A percentile compares a stretch with the other conserved stretches of the same genome.
Evolutionary conservation across 2,797 vertebrate genomes (phyloP).

Genomic region (Austrolebias charrua): DNA sequence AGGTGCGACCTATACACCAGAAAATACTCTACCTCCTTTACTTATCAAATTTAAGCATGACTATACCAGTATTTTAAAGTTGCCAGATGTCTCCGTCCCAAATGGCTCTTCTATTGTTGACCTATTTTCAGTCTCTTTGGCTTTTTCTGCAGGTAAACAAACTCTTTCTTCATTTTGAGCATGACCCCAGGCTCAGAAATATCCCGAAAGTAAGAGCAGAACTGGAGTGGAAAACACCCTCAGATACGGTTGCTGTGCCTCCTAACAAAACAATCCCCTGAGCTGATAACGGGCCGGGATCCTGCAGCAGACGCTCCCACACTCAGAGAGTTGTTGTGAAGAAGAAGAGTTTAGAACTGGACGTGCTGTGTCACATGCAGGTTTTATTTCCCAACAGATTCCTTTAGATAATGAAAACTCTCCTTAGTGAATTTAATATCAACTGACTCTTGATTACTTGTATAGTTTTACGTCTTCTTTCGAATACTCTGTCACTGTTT

Average conservation of each 20-base stretch:
- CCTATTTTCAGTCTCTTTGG: no score
- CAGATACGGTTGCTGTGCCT: conserved; percentile 60
- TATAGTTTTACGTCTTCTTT: no score
- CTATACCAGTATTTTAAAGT: no score
- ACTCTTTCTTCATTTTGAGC: no score
- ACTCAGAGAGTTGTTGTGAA: conserved; percentile 18
- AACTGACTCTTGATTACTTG: no score
- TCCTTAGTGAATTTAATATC: conserved; percentile 7
- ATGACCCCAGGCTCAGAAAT: conserved; percentile 25
- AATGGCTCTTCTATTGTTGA: no score
- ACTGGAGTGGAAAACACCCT: conserved; percentile 60
- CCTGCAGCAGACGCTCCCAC: conserved; percentile 34
- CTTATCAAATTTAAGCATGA: no score
- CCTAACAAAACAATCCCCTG: conserved; percentile 52
- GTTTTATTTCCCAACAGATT: neutral
- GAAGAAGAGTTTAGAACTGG: neutral
- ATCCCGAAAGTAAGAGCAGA: conserved; percentile 47
- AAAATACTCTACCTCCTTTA: no score
- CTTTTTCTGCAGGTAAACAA: no score
- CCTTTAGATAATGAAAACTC: conserved; percentile 12
- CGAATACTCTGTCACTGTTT: no score
- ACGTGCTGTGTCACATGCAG: neutral
- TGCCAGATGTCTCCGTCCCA: no score
- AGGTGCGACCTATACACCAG: no score
- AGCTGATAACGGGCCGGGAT: conserved; percentile 53